Evolutionary conservation across 2,797 vertebrate genomes (phyloP), one percentile per base, ranked within the genome.

Genomic region (Parauchenoglanis punctatus): DNA sequence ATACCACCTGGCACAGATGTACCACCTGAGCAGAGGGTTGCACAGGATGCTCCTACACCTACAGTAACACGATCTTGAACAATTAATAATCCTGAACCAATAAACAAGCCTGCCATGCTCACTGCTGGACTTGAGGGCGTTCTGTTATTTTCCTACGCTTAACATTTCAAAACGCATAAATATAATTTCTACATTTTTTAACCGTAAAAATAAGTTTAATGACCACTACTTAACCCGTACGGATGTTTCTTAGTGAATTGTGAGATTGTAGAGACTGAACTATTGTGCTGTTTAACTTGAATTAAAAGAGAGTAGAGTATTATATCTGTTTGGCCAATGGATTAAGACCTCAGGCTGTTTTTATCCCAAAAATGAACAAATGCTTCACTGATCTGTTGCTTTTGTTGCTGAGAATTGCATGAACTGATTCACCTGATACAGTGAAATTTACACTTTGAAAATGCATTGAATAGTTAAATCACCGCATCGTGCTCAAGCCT

Each of bases 241-340:
- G 88, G 88, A 93, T 88, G 92, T 91, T 94, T 93, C 70, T 89
- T 84, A 91, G 88, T 84, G 18, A 78, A 93, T 87, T 90, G 93
- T 95, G 93, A 95, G 94, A 93, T 95, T 80, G 80, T 84, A 84
- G 82, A 87, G 73, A 84, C 70, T 67, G 81, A 77, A 92, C 95
- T 96, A 94, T 95, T 96, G 96, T 97, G 96, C 92, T 92, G 93
- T 54, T 77, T 40, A 31, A 77, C 93, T 94, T 94, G 95, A 94
- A 40, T 67, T n/a, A 20, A 81, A 12, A 46, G 23, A 75, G 49
- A 94, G 91, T 94, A 94, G 90, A 82, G 65, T 82, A 73, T 86
- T 59, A 1, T 63, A 90, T 86, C 89, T 92, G 63, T 84, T 76
- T 84, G 85, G 87, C 15, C 10, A 28, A 84, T 56, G 70, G 7